Base-by-base conservation (phyloP, 2,113 vertebrate species). In the Centrocercus urophasianus region DNA sequence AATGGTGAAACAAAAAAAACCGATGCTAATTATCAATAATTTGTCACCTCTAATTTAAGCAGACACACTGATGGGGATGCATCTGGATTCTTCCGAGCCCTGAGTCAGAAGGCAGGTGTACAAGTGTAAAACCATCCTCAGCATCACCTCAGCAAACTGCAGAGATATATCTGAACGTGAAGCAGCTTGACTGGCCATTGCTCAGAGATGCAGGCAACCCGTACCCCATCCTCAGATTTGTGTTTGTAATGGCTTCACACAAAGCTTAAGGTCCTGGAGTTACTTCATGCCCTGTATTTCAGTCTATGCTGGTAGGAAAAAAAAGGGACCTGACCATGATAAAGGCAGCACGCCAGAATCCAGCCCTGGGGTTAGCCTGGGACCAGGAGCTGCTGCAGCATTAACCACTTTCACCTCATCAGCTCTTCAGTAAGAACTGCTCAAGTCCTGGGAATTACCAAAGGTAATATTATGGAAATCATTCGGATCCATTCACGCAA, bases 11-110 rank as follows among this genome's bases (percentile, higher is more conserved):
- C 83, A 88, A 84, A 93, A 86, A 95, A 79, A 88, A 84, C 93
- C 64, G 40, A 61, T 6, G 54, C 83, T 95, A 88, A 94, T 96
- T 71, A 84, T 94, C 79, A 94, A 36, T 91, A 87, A 95, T 94
- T 93, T 95, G 95, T 86, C 87, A 73, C 70, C 85, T 86, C 42
- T 32, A 34, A 74, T 95, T 91, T 86, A 63, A 45, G 95, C 81
- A 75, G 65, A 11, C 11, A 13, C 48, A 28, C 13, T 30, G 82
- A 63, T 1, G 73, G 89, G 80, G 3, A 6, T 0, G 3, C 63
- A n/a, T 18, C 74, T 45, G 91, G 38, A 54, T 61, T 32, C 75
- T 48, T 2, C 54, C 81, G 1, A 20, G 83, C 63, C 83, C 60
- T 2, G 2, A 32, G 34, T 1, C 6, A 10, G 22, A 2, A 50